phyloP scores from a whole-genome alignment of 2,113 vertebrate species.

The Carettochelys insculpta region DNA sequence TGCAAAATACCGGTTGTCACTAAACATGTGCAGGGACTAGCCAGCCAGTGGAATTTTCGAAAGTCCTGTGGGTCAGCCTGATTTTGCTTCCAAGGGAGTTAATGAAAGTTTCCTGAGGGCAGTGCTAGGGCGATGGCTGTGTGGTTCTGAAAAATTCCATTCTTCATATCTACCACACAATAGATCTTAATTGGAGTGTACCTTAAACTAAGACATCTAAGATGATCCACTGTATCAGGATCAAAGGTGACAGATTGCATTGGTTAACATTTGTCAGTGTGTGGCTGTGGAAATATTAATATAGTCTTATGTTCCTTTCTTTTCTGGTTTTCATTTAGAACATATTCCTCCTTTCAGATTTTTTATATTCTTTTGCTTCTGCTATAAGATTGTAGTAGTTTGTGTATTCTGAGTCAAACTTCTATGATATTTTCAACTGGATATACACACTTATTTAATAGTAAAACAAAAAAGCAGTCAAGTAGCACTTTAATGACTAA shows the following conservation, averaged over 20 bases:
- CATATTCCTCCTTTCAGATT: slow-evolving; percentile 2
- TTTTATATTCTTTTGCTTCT: not conserved
- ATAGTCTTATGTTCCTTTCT: not conserved
- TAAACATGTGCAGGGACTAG: not conserved
- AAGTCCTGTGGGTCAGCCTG: not conserved
- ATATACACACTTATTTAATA: not conserved
- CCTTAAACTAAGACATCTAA: slow-evolving; percentile 14
- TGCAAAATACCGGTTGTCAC: not conserved
- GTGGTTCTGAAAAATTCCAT: not conserved
- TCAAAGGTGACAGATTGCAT: not conserved
- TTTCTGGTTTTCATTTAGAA: slow-evolving; percentile 49
- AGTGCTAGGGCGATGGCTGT: not conserved
- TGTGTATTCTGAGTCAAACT: slow-evolving; percentile 18
- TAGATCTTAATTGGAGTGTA: not conserved
- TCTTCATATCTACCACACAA: not conserved
- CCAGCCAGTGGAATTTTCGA: not conserved
- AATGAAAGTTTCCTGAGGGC: not conserved
- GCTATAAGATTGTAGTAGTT: slow-evolving; percentile 17
- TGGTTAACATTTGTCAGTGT: slow-evolving; percentile 20
- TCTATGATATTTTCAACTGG: slow-evolving; percentile 3
- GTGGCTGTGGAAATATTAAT: not conserved
- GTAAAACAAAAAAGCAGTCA: too few species aligned
- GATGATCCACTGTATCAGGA: not conserved
- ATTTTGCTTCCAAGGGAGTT: not conserved
- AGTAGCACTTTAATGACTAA: too few species aligned